A percentile compares a stretch with the other conserved stretches of the same genome.
Conservation (phyloP, 2,113 vertebrate species). For the Crotalus horridus region DNA sequence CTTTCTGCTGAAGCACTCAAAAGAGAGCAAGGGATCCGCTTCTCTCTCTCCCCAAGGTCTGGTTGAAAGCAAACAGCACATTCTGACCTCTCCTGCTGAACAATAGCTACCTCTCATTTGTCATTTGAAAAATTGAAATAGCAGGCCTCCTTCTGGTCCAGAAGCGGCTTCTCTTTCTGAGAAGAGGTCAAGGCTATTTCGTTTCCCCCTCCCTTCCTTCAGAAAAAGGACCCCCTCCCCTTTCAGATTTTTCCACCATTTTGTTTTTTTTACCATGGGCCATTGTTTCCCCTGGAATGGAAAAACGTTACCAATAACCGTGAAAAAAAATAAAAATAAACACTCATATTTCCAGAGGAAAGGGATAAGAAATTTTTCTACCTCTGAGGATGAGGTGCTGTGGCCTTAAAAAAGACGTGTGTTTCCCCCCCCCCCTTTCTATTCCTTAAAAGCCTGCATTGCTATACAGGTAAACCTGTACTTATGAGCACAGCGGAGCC, state of each 20-base stretch:
- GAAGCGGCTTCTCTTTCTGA: background rate
- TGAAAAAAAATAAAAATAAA: background rate
- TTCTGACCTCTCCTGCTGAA: slow-evolving; percentile 26
- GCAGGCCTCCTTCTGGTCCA: background rate
- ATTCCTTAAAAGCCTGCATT: background rate
- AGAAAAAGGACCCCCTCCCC: background rate
- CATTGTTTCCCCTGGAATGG: background rate
- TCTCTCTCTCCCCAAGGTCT: background rate
- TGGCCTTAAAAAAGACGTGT: background rate
- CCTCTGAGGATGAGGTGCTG: background rate
- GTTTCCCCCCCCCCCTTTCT: background rate
- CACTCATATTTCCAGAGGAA: background rate
- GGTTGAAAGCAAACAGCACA: background rate
- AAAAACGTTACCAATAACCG: background rate
- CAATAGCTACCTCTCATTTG: background rate
- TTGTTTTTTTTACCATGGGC: background rate
- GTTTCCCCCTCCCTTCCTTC: background rate
- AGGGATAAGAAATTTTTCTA: background rate
- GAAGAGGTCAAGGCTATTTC: background rate
- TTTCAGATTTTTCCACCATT: background rate
- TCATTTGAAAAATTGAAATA: fast-evolving
- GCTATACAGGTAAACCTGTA: background rate
- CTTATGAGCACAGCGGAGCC: too few relatives aligned
- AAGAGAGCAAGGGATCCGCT: fast-evolving
- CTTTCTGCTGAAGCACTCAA: background rate